Evolutionary conservation across 1,140 invertebrate genomes (phyloP).

Genomic region (Kradibia gibbosae): DNA sequence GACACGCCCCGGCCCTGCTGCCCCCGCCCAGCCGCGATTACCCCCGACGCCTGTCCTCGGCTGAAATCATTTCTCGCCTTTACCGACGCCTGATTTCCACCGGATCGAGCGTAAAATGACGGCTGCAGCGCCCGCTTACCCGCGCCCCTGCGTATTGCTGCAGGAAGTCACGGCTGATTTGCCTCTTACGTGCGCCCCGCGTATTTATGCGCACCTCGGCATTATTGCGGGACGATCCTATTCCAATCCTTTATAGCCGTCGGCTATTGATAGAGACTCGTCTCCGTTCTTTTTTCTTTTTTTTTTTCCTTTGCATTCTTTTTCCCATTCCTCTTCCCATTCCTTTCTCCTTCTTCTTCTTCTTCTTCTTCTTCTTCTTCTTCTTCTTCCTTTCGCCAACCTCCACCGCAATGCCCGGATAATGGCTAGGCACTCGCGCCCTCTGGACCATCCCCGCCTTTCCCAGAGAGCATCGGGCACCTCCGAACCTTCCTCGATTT

Average conservation of each 20-base stretch:
- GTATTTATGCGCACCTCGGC: not conserved
- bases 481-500: constrained; percentile 21
- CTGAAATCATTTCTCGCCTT: constrained; percentile 46
- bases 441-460: too few relatives aligned
- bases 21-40: not conserved
- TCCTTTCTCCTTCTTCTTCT: too few relatives aligned
- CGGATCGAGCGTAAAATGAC: constrained; percentile 48
- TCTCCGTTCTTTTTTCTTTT: too few relatives aligned
- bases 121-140: not conserved
- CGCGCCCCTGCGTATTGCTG: not conserved
- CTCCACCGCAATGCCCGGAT: constrained; percentile 24
- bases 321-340: too few relatives aligned
- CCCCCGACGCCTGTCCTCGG: too few relatives aligned
- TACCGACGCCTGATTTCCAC: constrained; percentile 44
- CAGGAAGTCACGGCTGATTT: constrained; percentile 44
- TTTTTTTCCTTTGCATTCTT: too few relatives aligned
- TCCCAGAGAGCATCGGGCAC: not conserved
- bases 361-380: too few relatives aligned
- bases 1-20: not conserved
- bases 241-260: constrained; percentile 17
- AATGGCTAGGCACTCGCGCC: constrained; percentile 18
- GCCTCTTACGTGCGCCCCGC: not conserved
- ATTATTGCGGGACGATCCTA: constrained; percentile 14
- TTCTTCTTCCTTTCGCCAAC: not conserved
- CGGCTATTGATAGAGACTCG: constrained; percentile 44